Base-by-base conservation (phyloP, 2,113 vertebrate species). In the Nothocercus julius region DNA sequence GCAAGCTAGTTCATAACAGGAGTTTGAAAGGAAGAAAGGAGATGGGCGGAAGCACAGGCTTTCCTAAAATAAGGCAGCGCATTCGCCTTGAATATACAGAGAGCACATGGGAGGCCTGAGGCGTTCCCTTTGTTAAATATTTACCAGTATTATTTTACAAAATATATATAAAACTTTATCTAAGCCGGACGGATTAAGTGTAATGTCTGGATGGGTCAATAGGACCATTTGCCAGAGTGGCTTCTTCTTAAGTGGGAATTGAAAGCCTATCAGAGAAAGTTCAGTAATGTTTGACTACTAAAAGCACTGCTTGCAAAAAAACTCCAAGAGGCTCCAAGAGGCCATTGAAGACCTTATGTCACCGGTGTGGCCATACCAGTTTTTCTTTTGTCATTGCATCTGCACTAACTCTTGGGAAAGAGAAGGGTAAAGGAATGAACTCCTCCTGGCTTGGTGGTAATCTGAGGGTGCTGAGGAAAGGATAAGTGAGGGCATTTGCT, bases 41-140 rank as follows among this genome's bases (percentile, higher is more conserved):
- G 75, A 89, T 32, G 47, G n/a, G 73, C 51, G 63, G 75, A 76
- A 76, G 59, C 85, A n/a, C n/a, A 82, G 67, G 16, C 7, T 83
- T 83, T 95, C 88, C 87, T 86, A 77, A 94, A 96, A 93, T 86
- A 94, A 92, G 83, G 53, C 22, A 42, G 42, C 0, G 0, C 51
- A 70, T 64, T 91, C 61, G 9, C 94, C 66, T 59, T 73, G 74
- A 69, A 38, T 89, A 36, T 85, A 74, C 7, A 75, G 61, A 85
- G 24, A 64, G 68, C 2, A 0, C 30, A 15, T 2, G 2, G 89
- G 62, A 66, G 53, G 47, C 56, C 0, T 0, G 69, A 95, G 81
- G 74, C 59, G 0, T 90, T 91, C 73, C 28, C 56, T 72, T 89
- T 86, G 87, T 96, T 95, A 97, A 97, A 96, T 97, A 97, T 97